Evolutionary conservation across 2,797 vertebrate species (phyloP).

Genomic region (Lagothrix lagotricha): DNA sequence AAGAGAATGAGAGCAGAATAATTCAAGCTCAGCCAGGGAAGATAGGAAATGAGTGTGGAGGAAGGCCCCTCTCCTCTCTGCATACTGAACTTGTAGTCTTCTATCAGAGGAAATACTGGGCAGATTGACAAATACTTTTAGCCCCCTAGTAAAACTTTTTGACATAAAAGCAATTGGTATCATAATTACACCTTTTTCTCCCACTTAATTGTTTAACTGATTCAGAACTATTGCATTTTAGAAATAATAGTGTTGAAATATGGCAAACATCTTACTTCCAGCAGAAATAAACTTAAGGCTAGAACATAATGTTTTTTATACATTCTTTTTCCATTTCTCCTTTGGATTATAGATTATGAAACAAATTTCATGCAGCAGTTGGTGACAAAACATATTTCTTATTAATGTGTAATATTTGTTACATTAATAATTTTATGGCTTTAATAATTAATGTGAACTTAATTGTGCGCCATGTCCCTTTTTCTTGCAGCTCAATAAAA

Average conservation of each 20-base stretch:
- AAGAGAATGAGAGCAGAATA: background rate
- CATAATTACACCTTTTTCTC: background rate
- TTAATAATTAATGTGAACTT: constrained; percentile 80
- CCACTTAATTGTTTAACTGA: background rate
- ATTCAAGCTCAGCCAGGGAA: background rate
- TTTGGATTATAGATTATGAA: constrained; percentile 67
- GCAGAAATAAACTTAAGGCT: constrained; percentile 30
- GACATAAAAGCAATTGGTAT: background rate
- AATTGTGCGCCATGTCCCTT: constrained; percentile 77
- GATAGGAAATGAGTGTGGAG: background rate
- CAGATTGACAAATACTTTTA: background rate
- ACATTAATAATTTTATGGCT: constrained; percentile 77
- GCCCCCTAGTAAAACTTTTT: background rate
- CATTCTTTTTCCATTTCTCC: constrained; percentile 51
- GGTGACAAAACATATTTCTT: constrained; percentile 78
- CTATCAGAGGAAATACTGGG: background rate
- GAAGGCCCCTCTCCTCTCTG: background rate
- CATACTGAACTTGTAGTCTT: background rate
- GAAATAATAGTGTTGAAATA: constrained; percentile 2
- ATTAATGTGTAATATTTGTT: constrained; percentile 77
- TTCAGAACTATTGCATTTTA: constrained; percentile 26
- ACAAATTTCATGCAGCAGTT: constrained; percentile 61
- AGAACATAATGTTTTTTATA: constrained; percentile 17
- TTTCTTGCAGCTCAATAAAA: constrained; percentile 77
- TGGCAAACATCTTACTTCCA: constrained; percentile 1